Evolutionary conservation across 2,797 vertebrate species (phyloP).

Genomic region (Clarias laeviceps): DNA sequence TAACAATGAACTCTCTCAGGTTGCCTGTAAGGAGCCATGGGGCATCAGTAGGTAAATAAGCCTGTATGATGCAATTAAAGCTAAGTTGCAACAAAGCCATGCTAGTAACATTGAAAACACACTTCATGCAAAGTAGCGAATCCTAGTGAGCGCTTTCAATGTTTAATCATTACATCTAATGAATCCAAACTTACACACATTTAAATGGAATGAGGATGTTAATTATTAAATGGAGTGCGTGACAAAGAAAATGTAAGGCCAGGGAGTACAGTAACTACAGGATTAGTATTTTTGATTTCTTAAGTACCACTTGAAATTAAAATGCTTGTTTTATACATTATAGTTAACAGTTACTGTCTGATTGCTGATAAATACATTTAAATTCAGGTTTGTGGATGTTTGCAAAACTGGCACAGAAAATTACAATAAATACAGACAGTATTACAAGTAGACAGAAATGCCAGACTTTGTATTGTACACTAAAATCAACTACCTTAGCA

Average conservation of each 20-base stretch:
- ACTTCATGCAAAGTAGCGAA: background rate
- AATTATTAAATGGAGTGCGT: conserved; percentile 44
- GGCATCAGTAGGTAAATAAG: conserved; percentile 23
- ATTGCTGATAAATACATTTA: background rate
- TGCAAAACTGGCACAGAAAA: background rate
- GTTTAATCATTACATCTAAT: background rate
- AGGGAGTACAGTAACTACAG: background rate
- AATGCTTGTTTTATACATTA: background rate
- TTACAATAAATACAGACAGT: background rate
- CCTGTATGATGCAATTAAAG: conserved; percentile 4
- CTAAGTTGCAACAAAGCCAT: background rate
- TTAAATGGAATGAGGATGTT: conserved; percentile 21
- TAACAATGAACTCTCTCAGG: conserved; percentile 66
- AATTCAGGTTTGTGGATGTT: background rate
- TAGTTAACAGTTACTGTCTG: background rate
- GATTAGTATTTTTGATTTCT: background rate
- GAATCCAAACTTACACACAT: background rate
- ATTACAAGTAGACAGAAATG: background rate
- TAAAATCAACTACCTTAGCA: background rate
- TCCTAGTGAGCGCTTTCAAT: background rate
- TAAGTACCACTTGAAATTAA: background rate
- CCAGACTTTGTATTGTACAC: background rate
- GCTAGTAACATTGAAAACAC: background rate
- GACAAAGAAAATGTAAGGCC: conserved; percentile 9
- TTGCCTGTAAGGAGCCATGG: conserved; percentile 61